phyloP scores from a whole-genome alignment of 2,888 invertebrate species.

The Sussaba pulchella region DNA sequence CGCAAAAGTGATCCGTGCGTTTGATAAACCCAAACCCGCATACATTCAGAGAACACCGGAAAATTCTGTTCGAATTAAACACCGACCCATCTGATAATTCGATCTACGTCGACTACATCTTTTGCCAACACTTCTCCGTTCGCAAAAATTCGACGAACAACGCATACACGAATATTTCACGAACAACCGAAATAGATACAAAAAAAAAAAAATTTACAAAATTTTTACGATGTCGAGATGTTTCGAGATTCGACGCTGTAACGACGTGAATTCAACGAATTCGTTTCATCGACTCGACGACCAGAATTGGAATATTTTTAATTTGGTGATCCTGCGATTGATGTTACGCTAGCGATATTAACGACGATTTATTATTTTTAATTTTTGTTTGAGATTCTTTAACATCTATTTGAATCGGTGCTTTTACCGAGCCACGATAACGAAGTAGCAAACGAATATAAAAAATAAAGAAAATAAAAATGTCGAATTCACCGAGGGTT shows the following conservation, averaged over 20 bases:
- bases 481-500: constrained; percentile 76
- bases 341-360: neutral
- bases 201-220: too few species aligned
- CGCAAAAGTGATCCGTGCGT: neutral
- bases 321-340: neutral
- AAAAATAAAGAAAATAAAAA: constrained; percentile 54
- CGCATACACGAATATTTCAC: neutral
- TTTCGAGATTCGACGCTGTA: constrained; percentile 3
- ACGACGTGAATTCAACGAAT: neutral
- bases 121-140: constrained; percentile 23
- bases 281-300: neutral
- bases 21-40: neutral
- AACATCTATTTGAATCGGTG: neutral
- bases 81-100: neutral
- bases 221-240: constrained; percentile 39
- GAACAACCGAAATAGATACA: neutral
- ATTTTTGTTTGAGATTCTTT: neutral
- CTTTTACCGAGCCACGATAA: neutral
- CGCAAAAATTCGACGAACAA: neutral
- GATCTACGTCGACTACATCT: neutral
- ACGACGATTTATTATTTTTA: neutral
- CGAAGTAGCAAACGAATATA: neutral
- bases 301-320: neutral
- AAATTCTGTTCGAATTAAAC: neutral
- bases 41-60: neutral